phyloP scores from a whole-genome alignment of 2,797 vertebrate species.

The Pteropus rufus region DNA sequence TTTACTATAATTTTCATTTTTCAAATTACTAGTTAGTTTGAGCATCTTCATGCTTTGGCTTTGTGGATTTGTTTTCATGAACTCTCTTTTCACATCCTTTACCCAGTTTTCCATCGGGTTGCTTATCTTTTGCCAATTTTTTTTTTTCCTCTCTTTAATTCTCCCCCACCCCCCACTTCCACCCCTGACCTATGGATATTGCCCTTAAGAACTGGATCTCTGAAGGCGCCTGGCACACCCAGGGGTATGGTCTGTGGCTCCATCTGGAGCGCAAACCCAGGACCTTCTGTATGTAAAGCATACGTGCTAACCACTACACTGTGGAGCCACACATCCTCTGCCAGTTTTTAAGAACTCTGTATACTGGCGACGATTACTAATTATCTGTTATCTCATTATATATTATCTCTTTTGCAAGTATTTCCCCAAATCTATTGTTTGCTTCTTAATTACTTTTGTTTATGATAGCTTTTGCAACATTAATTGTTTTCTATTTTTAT shows the following conservation, averaged over 20 bases:
- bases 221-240: too few relatives aligned
- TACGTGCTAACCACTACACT: too few relatives aligned
- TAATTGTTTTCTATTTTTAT: conserved; percentile 20
- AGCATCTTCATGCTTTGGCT: background rate
- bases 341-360: background rate
- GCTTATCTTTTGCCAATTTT: background rate
- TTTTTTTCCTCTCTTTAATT: too few relatives aligned
- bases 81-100: background rate
- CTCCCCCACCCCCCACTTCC: too few relatives aligned
- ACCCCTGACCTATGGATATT: too few relatives aligned
- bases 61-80: background rate
- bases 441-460: background rate
- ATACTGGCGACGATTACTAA: background rate
- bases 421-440: background rate
- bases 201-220: too few relatives aligned
- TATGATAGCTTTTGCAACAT: background rate
- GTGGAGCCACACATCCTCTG: background rate
- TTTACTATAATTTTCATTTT: conserved; percentile 6
- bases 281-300: too few relatives aligned
- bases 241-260: too few relatives aligned
- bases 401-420: background rate
- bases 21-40: background rate
- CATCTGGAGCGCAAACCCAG: too few relatives aligned
- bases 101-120: background rate
- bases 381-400: background rate